A percentile compares a stretch with the other conserved stretches of the same genome.
Evolutionary conservation across 1,140 invertebrate species (phyloP).

Genomic region (Calephelis nemesis): DNA sequence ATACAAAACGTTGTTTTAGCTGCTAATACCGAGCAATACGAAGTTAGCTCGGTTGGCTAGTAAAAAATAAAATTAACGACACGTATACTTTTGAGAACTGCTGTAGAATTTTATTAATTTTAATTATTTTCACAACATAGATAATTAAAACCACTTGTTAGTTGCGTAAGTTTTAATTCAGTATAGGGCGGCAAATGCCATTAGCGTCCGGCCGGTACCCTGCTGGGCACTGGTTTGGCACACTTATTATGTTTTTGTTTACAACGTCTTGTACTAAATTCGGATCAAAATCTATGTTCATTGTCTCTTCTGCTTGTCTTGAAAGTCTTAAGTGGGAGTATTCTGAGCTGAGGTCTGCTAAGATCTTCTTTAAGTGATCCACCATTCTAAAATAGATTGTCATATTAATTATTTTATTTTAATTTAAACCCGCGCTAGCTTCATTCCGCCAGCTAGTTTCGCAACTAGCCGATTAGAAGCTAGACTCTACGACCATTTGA

Average conservation of each 20-base stretch:
- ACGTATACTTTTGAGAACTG: too few species aligned
- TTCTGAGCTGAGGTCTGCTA: background rate
- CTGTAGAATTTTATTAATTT: too few species aligned
- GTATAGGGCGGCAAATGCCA: slow-evolving; percentile 46
- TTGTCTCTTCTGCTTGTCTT: slow-evolving; percentile 18
- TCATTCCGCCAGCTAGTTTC: too few species aligned
- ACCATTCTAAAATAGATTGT: background rate
- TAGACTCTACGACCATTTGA: too few species aligned
- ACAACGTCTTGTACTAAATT: slow-evolving; percentile 19
- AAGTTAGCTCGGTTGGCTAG: too few species aligned
- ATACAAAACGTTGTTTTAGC: too few species aligned
- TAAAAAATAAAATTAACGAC: too few species aligned
- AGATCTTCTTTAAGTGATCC: background rate
- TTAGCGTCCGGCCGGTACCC: slow-evolving; percentile 51
- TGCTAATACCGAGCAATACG: too few species aligned
- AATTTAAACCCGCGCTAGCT: too few species aligned
- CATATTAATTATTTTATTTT: too few species aligned
- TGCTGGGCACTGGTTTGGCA: slow-evolving; percentile 53
- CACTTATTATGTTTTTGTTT: slow-evolving; percentile 44
- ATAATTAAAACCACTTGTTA: background rate
- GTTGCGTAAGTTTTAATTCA: slow-evolving; percentile 10
- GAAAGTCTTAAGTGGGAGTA: background rate
- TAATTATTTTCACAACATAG: too few species aligned
- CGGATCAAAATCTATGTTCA: slow-evolving; percentile 18
- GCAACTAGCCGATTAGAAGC: too few species aligned